Evolutionary conservation across 2,888 invertebrate genomes (phyloP).

Genomic region (Gibbula magus): DNA sequence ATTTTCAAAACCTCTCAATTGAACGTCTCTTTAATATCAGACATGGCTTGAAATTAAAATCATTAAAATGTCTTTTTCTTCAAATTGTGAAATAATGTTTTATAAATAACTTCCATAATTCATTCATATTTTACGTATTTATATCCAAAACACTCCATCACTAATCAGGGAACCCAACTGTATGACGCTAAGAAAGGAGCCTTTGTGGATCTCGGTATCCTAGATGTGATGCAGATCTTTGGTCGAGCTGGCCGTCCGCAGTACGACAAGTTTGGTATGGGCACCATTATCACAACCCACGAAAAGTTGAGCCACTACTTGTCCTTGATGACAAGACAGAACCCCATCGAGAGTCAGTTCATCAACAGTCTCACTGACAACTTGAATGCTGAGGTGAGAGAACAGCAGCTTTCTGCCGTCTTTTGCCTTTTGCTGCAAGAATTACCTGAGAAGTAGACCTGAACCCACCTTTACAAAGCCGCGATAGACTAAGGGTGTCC

Average conservation of each 20-base stretch:
- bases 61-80: no score
- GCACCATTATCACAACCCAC: conserved; percentile 94
- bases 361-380: conserved; percentile 93
- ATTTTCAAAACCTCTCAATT: no score
- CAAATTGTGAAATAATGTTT: no score
- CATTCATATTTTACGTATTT: no score
- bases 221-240: conserved; percentile 94
- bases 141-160: no score
- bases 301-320: conserved; percentile 95
- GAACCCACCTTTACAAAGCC: neutral
- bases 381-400: conserved; percentile 93
- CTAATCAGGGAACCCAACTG: conserved; percentile 90
- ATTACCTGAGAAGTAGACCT: neutral
- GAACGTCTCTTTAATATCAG: no score
- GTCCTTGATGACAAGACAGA: conserved; percentile 94
- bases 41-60: no score
- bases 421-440: neutral
- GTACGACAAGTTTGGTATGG: conserved; percentile 93
- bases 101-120: no score
- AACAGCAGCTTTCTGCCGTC: neutral
- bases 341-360: conserved; percentile 98
- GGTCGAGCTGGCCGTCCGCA: conserved; percentile 99
- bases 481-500: no score
- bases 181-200: conserved; percentile 96
- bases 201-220: conserved; percentile 94